phyloP scores from a whole-genome alignment of 2,797 vertebrate species.

The Sardinella longiceps region DNA sequence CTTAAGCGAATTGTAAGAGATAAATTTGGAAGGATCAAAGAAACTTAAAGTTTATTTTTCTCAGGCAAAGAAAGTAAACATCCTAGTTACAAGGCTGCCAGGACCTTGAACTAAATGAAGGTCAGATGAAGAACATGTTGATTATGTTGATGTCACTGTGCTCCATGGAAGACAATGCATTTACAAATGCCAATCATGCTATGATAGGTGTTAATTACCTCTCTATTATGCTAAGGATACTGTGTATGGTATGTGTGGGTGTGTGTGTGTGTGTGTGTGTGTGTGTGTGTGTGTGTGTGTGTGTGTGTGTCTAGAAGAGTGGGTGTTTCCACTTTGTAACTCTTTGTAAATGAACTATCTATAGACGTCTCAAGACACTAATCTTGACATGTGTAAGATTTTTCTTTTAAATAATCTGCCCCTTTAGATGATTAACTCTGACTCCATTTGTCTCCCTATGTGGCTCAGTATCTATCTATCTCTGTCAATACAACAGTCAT shows the following conservation, averaged over 20 bases:
- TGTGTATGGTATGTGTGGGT: neutral
- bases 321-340: neutral
- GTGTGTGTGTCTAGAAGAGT: neutral
- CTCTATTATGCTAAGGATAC: constrained; percentile 21
- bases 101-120: neutral
- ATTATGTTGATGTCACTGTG: neutral
- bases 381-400: neutral
- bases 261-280: neutral
- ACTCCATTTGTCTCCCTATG: neutral
- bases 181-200: constrained; percentile 19
- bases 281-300: neutral
- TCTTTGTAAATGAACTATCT: neutral
- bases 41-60: too few species aligned
- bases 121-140: neutral
- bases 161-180: constrained; percentile 20
- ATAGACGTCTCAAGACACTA: too few species aligned
- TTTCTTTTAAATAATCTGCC: neutral
- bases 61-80: neutral
- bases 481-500: neutral
- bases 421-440: neutral
- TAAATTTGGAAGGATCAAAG: too few species aligned
- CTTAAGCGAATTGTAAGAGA: neutral
- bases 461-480: too few species aligned
- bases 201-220: neutral
- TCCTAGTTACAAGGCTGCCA: neutral